Base-by-base conservation (phyloP, 2,888 invertebrate species). In the Helicoverpa assulta region DNA sequence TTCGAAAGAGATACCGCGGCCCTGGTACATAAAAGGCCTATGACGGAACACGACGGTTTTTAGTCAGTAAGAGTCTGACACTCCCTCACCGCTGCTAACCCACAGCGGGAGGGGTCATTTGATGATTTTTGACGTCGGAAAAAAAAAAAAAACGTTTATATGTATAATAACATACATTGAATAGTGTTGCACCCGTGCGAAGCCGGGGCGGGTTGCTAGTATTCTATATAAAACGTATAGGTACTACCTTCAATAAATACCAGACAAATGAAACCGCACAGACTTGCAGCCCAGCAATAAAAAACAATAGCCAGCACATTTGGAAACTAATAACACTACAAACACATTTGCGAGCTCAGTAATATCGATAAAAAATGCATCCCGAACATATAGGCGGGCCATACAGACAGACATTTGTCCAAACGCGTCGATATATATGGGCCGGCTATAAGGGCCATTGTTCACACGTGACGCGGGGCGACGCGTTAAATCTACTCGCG, bases 361-460 rank as follows among this genome's bases (percentile, higher is more conserved):
- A 80, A 80, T 76, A 67, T 58, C 67, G 56, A 80, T 70, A 76
- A 83, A 77, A 80, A 82, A 80, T 76, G 83, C 83, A 76, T 62
- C 60, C 52, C 62, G 37, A 37, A 68, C 26, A 52, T 51, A 62
- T 55, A 54, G 19, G 33, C 70, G 71, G 71, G 56, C 70, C 60
- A 52, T 71, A 75, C 19, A 64, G 63, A 69, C 61, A 76, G 56
- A 67, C 63, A 74, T 67, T 58, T 59, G 74, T 73, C 66, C 51
- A 29, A 12, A 51, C 51, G 79, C 75, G 68, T 58, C 67, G 19
- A 81, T 77, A 80, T 80, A 66, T 62, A 78, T 65, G 70, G 21
- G 55, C 62, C 52, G 55, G 61, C 54, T 74, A 52, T 64, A 67
- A 70, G 70, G 59, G 83, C 78, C 72, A 83, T 81, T 62, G 61